Base-by-base conservation (phyloP, 2,797 vertebrate species). In the Tympanoctomys barrerae region DNA sequence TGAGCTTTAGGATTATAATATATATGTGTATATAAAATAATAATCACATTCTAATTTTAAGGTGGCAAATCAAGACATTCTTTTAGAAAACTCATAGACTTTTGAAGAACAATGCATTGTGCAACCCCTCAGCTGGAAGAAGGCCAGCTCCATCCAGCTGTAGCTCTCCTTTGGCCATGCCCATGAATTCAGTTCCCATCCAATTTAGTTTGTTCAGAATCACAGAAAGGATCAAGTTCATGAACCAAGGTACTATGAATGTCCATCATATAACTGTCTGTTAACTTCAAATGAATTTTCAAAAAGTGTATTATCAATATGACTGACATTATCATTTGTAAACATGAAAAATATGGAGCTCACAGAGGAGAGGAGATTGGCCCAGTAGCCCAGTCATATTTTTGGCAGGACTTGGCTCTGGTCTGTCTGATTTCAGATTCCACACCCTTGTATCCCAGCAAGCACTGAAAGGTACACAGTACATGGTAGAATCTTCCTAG, bases 41-140 rank as follows among this genome's bases (percentile, higher is more conserved):
- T n/a, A 24, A 26, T 75, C 71, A 70, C 62, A 36, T 68, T 94
- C 75, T 93, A 54, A 33, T 64, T 88, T 91, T 80, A 52, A 94
- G 83, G 54, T 31, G 68, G 64, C 78, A 84, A 83, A 80, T 62
- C 61, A 49, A 79, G 83, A 54, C 46, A 77, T 39, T 59, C 39
- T 79, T 10, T 91, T 71, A 80, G 92, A 54, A 92, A 94, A 80
- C 24, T 7, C 36, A 7, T 16, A 14, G 21, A 46, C 28, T 68
- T n/a, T 86, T 64, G 59, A 31, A 22, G 66, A 62, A 42, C 19
- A 28, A 5, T 46, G 18, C 36, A 87, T 39, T 1, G 16, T 52
- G 54, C 39, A 71, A 16, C 21, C 18, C 31, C 26, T 21, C 31
- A 9, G 59, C 18, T 59, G 46, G 52, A 77, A 88, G 52, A 77